A percentile compares a stretch with the other conserved stretches of the same genome.
Conservation (phyloP, 2,113 vertebrate species). For the Leptodactylus fuscus region DNA sequence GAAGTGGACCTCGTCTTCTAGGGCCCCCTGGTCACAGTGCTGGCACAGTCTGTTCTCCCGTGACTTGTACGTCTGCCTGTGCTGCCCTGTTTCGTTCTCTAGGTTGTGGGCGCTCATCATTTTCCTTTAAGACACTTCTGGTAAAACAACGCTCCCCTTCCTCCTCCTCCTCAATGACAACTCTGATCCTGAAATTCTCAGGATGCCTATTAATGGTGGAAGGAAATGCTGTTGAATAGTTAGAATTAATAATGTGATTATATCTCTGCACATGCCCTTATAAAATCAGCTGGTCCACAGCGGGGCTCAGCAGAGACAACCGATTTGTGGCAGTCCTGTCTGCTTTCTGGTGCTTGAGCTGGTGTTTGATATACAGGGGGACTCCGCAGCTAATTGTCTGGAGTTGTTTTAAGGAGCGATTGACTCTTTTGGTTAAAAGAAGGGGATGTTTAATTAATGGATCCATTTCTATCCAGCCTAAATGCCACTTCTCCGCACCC, state of each 20-base stretch:
- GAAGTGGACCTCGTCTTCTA: too few species aligned
- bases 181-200: too few species aligned
- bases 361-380: slow-evolving; percentile 9
- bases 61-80: too few species aligned
- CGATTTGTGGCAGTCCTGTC: background rate
- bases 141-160: too few species aligned
- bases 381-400: slow-evolving; percentile 47
- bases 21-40: too few species aligned
- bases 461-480: slow-evolving; percentile 52
- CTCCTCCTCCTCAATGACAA: too few species aligned
- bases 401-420: slow-evolving; percentile 42
- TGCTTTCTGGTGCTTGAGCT: slow-evolving; percentile 24
- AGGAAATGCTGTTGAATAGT: background rate
- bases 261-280: background rate
- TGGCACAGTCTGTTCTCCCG: too few species aligned
- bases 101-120: too few species aligned
- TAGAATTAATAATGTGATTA: background rate
- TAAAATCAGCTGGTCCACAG: background rate
- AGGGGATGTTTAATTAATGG: slow-evolving; percentile 56
- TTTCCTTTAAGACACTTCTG: too few species aligned
- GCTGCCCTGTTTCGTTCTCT: too few species aligned
- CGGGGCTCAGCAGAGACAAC: background rate
- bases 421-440: slow-evolving; percentile 54
- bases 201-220: background rate
- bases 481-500: slow-evolving; percentile 55